Percentiles rank a stretch among this genome's conserved stretches.
Conservation (phyloP, 2,888 invertebrate genomes). For the Drosophila kokeensis region DNA sequence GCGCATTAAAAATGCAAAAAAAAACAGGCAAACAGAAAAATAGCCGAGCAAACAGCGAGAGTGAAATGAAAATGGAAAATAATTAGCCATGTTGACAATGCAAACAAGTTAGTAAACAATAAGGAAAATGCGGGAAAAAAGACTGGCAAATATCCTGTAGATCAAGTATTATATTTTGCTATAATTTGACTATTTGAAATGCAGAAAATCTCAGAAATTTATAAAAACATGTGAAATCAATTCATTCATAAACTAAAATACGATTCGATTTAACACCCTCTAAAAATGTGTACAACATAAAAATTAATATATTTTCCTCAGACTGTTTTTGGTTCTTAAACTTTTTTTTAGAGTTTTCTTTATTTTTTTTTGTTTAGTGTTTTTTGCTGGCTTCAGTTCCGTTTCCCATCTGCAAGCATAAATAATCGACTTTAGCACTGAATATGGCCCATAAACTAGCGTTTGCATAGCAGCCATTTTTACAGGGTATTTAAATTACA, state of each 20-base stretch:
- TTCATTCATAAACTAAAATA: not conserved
- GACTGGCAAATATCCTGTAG: not conserved
- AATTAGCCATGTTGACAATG: slow-evolving; percentile 58
- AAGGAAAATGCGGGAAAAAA: not conserved
- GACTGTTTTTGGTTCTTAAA: not conserved
- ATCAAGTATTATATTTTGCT: rapidly evolving
- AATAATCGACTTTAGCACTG: not conserved
- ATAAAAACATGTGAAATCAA: not conserved
- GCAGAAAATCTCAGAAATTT: not conserved
- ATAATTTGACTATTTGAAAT: not conserved
- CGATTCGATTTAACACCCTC: not conserved
- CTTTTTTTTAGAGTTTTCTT: not conserved
- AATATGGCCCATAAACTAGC: not conserved
- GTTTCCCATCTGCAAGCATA: not conserved
- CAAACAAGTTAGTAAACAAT: slow-evolving; percentile 21
- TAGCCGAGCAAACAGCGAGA: slow-evolving; percentile 20
- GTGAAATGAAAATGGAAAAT: slow-evolving; percentile 61
- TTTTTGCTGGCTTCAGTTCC: not conserved
- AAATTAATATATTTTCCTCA: rapidly evolving
- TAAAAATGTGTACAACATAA: not conserved
- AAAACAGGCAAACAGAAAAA: slow-evolving; percentile 5
- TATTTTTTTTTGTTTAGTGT: not conserved
- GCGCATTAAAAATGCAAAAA: slow-evolving; percentile 55
- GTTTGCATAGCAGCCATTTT: not conserved
- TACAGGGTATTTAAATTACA: slow-evolving; percentile 23